A percentile compares a stretch with the other conserved stretches of the same genome.
Evolutionary conservation across 2,113 vertebrate species (phyloP).

Genomic region (Grus americana): DNA sequence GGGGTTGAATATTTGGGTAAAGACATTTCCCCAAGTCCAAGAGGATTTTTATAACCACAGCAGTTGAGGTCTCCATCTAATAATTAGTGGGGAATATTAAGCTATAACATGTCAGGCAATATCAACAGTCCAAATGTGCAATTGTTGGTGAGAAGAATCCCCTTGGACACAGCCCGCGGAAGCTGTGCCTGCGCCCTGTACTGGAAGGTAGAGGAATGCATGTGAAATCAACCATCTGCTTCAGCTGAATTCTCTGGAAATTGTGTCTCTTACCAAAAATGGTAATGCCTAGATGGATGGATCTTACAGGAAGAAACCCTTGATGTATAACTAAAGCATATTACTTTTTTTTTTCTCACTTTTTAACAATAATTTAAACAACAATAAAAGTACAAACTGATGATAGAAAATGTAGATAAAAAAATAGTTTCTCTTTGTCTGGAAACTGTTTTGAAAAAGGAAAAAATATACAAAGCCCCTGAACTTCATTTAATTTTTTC

Average conservation of each 20-base stretch:
- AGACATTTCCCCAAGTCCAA: constrained; percentile 4
- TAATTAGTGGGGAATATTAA: not conserved
- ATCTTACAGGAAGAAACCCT: not conserved
- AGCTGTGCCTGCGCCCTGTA: not conserved
- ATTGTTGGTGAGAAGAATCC: not conserved
- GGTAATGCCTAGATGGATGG: not conserved
- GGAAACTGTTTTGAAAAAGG: not conserved
- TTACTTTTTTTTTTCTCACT: not conserved
- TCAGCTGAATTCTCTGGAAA: constrained; percentile 22
- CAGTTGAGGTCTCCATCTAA: not conserved
- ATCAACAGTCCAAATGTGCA: not conserved
- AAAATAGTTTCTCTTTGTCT: not conserved
- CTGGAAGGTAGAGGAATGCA: not conserved
- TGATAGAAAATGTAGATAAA: not conserved
- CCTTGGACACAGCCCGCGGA: not conserved
- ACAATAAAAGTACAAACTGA: not conserved
- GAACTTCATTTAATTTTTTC: not conserved
- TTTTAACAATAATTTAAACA: not conserved
- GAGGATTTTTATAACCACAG: constrained; percentile 11
- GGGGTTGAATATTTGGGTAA: not conserved
- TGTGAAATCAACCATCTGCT: constrained; percentile 9
- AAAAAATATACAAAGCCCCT: not conserved
- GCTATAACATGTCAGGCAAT: not conserved
- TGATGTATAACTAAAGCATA: constrained; percentile 16
- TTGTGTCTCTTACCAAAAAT: constrained; percentile 52